Percentiles rank a stretch among this genome's conserved stretches.
Evolutionary conservation across 2,113 vertebrate genomes (phyloP).

Genomic region (Oceanodroma tethys): DNA sequence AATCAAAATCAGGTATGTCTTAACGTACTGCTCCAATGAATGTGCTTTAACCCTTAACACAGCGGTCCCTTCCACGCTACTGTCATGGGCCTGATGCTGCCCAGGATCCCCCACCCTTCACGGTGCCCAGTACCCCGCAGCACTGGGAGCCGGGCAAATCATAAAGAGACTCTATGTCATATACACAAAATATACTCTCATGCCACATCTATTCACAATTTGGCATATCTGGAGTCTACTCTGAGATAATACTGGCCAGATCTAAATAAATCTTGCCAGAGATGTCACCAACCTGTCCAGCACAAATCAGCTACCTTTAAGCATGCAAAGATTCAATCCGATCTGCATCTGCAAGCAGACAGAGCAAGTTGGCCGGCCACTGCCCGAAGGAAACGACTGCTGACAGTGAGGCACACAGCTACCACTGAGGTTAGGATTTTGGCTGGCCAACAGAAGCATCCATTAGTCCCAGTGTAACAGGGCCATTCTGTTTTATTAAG

Average conservation of each 20-base stretch:
- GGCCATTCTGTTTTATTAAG: background rate
- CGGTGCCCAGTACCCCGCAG: accelerated
- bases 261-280: background rate
- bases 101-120: background rate
- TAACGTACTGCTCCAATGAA: accelerated
- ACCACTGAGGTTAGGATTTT: background rate
- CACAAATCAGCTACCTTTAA: background rate
- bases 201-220: background rate
- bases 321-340: background rate
- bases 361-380: background rate
- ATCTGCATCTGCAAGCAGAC: background rate
- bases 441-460: background rate
- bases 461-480: background rate
- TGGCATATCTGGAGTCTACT: background rate
- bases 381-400: background rate
- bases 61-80: accelerated
- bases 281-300: background rate
- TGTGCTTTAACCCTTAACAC: background rate
- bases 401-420: background rate
- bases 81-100: background rate
- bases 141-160: background rate
- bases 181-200: accelerated
- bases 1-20: background rate
- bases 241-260: background rate
- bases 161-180: no score